Evolutionary conservation across 2,888 invertebrate species (phyloP).

Genomic region (Chrysolina oricalcia): DNA sequence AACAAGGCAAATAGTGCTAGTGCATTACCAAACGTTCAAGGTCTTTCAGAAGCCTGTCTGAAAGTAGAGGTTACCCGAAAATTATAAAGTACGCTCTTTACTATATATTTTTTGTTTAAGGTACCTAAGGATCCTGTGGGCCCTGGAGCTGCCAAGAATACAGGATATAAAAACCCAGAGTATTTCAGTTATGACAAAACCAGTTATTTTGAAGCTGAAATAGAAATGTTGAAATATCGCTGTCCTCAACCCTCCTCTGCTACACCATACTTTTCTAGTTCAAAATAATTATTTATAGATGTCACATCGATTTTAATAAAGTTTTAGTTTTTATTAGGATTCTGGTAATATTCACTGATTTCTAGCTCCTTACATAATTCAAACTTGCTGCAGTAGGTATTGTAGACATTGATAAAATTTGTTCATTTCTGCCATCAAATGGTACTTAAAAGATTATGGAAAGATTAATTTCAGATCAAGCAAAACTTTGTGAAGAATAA

Average conservation of each 20-base stretch:
- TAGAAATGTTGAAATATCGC: constrained; percentile 87
- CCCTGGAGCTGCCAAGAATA: constrained; percentile 80
- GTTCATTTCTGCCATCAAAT: too few species aligned
- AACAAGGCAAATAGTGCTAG: constrained; percentile 54
- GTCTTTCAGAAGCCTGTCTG: constrained; percentile 78
- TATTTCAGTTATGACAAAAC: constrained; percentile 86
- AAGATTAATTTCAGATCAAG: too few species aligned
- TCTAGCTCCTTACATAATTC: too few species aligned
- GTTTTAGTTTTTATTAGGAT: neutral
- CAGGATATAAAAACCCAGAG: constrained; percentile 88
- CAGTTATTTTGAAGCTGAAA: constrained; percentile 88
- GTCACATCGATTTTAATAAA: constrained; percentile 5
- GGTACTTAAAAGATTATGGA: too few species aligned
- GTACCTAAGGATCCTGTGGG: constrained; percentile 77
- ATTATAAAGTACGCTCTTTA: neutral
- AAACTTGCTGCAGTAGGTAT: too few species aligned
- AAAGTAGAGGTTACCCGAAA: constrained; percentile 57
- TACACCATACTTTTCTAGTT: constrained; percentile 53
- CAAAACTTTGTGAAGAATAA: too few species aligned
- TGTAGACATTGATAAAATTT: too few species aligned
- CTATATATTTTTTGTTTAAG: constrained; percentile 22
- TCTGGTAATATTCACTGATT: neutral
- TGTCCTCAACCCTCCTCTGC: constrained; percentile 82
- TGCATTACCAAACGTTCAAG: constrained; percentile 74
- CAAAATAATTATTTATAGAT: constrained; percentile 25